phyloP scores from a whole-genome alignment of 1,140 invertebrate genomes.

The Ruditapes philippinarum region DNA sequence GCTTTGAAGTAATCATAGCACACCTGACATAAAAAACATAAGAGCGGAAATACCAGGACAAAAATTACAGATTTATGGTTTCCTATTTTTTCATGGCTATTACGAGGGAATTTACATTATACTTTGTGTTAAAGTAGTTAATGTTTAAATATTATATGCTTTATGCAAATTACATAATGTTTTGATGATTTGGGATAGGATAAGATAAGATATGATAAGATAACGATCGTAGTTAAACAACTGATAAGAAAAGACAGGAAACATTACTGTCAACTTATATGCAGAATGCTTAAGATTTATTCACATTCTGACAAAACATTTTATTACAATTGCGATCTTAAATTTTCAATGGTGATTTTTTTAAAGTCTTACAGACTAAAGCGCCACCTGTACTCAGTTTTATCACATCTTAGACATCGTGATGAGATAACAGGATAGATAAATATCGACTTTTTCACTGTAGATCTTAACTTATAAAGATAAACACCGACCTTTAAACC shows the following conservation, averaged over 20 bases:
- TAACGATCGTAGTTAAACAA: neutral
- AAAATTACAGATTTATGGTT: too few relatives aligned
- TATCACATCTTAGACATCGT: constrained; percentile 17
- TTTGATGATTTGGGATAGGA: neutral
- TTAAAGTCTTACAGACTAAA: neutral
- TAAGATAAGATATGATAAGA: neutral
- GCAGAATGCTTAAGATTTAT: neutral
- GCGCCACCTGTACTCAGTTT: neutral
- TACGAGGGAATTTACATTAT: neutral
- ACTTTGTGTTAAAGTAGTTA: neutral
- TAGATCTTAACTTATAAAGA: neutral
- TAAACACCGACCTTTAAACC: neutral
- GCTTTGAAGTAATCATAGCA: too few relatives aligned
- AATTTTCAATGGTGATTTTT: constrained; percentile 3
- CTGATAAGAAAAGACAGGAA: neutral
- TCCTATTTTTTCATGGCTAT: too few relatives aligned
- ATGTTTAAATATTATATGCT: neutral
- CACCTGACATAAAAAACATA: too few relatives aligned
- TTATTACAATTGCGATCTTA: neutral
- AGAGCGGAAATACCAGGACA: too few relatives aligned
- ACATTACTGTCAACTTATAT: neutral
- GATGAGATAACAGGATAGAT: neutral
- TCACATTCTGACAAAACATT: neutral
- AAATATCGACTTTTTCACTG: neutral
- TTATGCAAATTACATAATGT: neutral